Conservation (phyloP, 2,113 vertebrate genomes). For the Otolemur garnettii region DNA sequence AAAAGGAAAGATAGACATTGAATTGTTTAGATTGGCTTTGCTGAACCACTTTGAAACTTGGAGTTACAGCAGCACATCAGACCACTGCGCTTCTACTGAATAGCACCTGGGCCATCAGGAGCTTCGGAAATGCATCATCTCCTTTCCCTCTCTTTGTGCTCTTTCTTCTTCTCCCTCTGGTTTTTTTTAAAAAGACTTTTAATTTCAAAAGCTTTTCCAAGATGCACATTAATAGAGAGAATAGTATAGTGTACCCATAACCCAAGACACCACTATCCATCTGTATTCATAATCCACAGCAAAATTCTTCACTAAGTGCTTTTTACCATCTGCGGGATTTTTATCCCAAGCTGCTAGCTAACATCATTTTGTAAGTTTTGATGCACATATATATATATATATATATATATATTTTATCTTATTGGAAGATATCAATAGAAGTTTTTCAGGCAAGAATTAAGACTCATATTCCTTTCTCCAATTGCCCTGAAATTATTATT, state of each 20-base stretch:
- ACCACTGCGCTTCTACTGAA: neutral
- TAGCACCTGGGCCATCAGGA: neutral
- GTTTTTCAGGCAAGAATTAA: neutral
- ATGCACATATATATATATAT: neutral
- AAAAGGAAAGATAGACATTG: neutral
- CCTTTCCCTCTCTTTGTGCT: neutral
- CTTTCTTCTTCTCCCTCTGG: neutral
- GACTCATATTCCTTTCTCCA: neutral
- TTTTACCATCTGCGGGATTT: neutral
- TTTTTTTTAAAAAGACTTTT: neutral
- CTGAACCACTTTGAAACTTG: neutral
- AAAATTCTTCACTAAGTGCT: neutral
- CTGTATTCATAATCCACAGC: neutral
- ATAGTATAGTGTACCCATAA: neutral
- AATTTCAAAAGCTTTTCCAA: neutral
- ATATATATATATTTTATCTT: neutral
- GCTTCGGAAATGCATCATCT: neutral
- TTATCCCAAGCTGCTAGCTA: constrained; percentile 1
- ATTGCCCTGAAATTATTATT: neutral
- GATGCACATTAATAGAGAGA: neutral
- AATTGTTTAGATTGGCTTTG: neutral
- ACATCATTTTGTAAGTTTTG: constrained; percentile 30
- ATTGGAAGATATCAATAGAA: neutral
- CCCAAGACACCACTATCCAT: neutral
- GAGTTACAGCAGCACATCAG: neutral